phyloP scores from a whole-genome alignment of 2,113 vertebrate species.

The Chaetura pelagica region DNA sequence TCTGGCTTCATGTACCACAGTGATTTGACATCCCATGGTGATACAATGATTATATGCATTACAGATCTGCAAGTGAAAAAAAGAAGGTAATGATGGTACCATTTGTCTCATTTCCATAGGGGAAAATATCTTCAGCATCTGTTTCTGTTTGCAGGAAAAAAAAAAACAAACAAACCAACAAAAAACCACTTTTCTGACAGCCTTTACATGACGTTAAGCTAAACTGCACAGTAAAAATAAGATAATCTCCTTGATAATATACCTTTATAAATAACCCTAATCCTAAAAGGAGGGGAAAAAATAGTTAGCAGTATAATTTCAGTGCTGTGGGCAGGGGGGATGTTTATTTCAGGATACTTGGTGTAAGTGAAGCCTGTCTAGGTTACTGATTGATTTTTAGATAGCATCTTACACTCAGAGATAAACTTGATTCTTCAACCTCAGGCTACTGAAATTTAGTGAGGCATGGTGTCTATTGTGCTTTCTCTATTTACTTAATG shows the following conservation, averaged over 20 bases:
- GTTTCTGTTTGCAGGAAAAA: not conserved
- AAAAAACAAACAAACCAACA: accelerated
- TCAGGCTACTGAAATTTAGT: not conserved
- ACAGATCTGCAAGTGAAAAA: not conserved
- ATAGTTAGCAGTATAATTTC: not conserved
- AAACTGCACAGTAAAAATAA: not conserved
- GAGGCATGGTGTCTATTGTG: not conserved
- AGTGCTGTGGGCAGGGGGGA: not conserved
- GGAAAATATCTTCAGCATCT: conserved; percentile 38
- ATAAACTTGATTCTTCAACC: not conserved
- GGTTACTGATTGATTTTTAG: not conserved
- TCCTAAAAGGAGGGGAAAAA: not conserved
- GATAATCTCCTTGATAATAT: not conserved
- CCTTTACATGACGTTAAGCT: not conserved
- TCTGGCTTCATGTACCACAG: not conserved
- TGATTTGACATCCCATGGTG: conserved; percentile 41
- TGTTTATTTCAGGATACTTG: not conserved
- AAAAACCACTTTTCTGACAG: too few relatives aligned
- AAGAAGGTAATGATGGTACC: not conserved
- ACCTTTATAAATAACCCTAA: not conserved
- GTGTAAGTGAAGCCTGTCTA: not conserved
- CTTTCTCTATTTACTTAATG: conserved; percentile 32
- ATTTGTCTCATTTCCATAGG: conserved; percentile 40
- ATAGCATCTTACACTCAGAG: not conserved
- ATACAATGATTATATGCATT: conserved; percentile 31